These are phyloP conservation scores for Acronicta aceris DNA, from an alignment of 2,888 invertebrate genomes.

Conservation along the genomic window DNA sequence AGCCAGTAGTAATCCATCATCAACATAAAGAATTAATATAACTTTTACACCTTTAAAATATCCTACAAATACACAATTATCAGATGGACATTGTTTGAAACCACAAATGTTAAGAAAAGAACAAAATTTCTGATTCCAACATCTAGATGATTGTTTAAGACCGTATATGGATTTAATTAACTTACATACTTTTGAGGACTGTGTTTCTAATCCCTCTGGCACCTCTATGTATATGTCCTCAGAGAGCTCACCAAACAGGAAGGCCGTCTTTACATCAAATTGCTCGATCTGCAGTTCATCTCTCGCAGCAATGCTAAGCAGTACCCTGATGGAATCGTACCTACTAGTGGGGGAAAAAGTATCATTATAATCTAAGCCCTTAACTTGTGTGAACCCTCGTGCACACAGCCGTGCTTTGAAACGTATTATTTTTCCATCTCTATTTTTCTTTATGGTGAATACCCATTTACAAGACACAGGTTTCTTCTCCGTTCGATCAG, in stretches of 20 bases:
- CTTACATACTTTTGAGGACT: slow-evolving; percentile 27
- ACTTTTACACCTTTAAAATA: slow-evolving; percentile 42
- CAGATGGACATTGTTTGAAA: slow-evolving; percentile 44
- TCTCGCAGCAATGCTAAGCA: too few species aligned
- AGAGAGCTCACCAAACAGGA: too few species aligned
- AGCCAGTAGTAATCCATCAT: slow-evolving; percentile 39
- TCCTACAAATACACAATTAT: slow-evolving; percentile 53
- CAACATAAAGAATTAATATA: slow-evolving; percentile 56
- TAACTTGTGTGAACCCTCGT: slow-evolving; percentile 16
- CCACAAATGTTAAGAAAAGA: slow-evolving; percentile 45
- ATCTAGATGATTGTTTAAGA: slow-evolving; percentile 52
- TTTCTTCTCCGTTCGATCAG: slow-evolving; percentile 30
- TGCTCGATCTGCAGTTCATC: too few species aligned
- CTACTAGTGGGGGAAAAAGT: too few species aligned
- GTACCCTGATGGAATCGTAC: too few species aligned
- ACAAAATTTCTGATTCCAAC: slow-evolving; percentile 51
- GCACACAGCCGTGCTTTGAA: slow-evolving; percentile 22
- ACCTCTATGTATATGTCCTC: too few species aligned
- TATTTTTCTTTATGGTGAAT: slow-evolving; percentile 47
- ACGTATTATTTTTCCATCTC: slow-evolving; percentile 16
- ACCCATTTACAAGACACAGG: slow-evolving; percentile 55
- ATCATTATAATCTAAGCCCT: not conserved
- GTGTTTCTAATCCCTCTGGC: too few species aligned
- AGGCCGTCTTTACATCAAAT: too few species aligned
- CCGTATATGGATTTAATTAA: slow-evolving; percentile 55